A percentile compares a stretch with the other conserved stretches of the same genome.
Evolutionary conservation across 2,888 invertebrate genomes (phyloP).

Genomic region (Nycteola revayana): DNA sequence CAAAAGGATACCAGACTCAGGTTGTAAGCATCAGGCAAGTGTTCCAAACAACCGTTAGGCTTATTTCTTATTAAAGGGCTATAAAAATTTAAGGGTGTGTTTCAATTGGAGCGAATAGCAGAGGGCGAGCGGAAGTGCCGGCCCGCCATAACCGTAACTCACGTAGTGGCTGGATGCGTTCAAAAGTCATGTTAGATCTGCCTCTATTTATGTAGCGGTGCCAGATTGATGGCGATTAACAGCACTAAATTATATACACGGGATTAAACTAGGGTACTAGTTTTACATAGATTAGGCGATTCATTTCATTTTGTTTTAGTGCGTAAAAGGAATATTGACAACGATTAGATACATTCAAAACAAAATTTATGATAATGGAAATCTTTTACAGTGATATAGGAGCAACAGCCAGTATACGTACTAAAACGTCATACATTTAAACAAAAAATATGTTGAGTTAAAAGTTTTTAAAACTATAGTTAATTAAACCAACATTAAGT

Average conservation of each 20-base stretch:
- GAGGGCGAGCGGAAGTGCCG: slow-evolving; percentile 46
- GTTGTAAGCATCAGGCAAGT: background rate
- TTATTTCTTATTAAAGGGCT: slow-evolving; percentile 36
- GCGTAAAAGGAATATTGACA: too few relatives aligned
- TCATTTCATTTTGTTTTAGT: too few relatives aligned
- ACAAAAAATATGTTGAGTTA: too few relatives aligned
- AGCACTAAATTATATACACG: slow-evolving; percentile 36
- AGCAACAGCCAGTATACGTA: too few relatives aligned
- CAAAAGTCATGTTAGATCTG: slow-evolving; percentile 53
- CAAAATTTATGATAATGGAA: too few relatives aligned
- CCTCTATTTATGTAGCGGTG: slow-evolving; percentile 51
- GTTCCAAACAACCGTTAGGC: slow-evolving; percentile 9
- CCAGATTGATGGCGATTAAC: slow-evolving; percentile 55
- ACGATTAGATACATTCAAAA: too few relatives aligned
- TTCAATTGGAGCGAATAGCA: slow-evolving; percentile 50
- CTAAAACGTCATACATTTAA: too few relatives aligned
- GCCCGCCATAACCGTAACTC: slow-evolving; percentile 63
- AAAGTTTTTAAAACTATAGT: too few relatives aligned
- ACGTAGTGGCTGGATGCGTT: slow-evolving; percentile 47
- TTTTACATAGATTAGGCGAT: slow-evolving; percentile 10
- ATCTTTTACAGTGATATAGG: too few relatives aligned
- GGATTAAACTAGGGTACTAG: slow-evolving; percentile 27
- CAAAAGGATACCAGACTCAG: too few relatives aligned
- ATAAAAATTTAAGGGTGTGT: slow-evolving; percentile 33
- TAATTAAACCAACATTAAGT: too few relatives aligned